Conservation (phyloP, 2,888 invertebrate genomes). For the Fissipunctia ypsillon region DNA sequence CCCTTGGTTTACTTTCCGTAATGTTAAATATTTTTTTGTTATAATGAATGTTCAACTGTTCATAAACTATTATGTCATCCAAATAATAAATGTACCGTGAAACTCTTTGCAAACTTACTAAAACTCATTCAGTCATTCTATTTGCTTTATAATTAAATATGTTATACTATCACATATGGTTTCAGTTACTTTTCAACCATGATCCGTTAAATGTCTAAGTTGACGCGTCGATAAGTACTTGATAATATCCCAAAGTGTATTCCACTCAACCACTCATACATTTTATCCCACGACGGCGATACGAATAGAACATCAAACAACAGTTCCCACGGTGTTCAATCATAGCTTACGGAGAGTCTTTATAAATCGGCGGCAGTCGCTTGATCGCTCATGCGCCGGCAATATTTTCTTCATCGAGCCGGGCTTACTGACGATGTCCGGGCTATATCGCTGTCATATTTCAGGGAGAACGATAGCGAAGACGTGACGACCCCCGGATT, state of each 20-base stretch:
- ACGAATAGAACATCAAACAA: conserved; percentile 41
- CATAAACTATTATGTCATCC: too few species aligned
- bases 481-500: conserved; percentile 80
- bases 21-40: too few species aligned
- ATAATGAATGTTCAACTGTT: too few species aligned
- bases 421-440: conserved; percentile 84
- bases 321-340: conserved; percentile 64
- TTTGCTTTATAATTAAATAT: neutral
- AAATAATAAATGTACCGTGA: neutral
- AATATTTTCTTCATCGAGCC: conserved; percentile 86
- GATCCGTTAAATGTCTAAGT: neutral
- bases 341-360: conserved; percentile 63
- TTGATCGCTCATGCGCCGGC: conserved; percentile 80
- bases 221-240: neutral
- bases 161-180: neutral
- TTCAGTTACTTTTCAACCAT: neutral
- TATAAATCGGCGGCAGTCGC: conserved; percentile 65
- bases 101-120: neutral
- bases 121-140: neutral
- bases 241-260: conserved; percentile 14
- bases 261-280: conserved; percentile 31
- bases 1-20: too few species aligned
- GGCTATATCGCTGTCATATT: conserved; percentile 86
- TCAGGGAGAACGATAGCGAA: conserved; percentile 82
- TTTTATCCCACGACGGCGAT: conserved; percentile 4